These are phyloP conservation scores for Umimayanthus chanpuru DNA, from an alignment of 92 coral and sea anemone genomes.

Conservation along the genomic window DNA sequence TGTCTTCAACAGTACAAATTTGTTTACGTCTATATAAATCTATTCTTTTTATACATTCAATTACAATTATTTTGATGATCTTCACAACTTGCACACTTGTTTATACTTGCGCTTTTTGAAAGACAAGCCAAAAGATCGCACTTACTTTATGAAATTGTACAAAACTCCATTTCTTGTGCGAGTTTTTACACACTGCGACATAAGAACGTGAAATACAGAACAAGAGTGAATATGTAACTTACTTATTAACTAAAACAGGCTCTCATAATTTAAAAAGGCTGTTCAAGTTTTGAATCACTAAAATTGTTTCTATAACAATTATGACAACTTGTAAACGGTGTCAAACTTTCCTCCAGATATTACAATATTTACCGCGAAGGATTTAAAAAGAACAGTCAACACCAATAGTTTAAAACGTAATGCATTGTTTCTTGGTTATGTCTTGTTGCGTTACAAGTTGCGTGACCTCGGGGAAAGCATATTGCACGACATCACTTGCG, in stretches of 20 bases:
- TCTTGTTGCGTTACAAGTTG: too few species aligned
- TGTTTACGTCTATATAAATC: neutral
- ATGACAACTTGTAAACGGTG: too few species aligned
- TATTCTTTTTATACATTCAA: neutral
- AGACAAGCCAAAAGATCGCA: neutral
- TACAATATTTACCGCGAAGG: neutral
- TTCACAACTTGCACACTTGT: neutral
- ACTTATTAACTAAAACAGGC: neutral
- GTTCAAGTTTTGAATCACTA: neutral
- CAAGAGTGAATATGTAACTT: neutral
- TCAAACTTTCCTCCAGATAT: too few species aligned
- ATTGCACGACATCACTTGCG: neutral
- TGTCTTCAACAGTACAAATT: neutral
- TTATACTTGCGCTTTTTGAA: neutral
- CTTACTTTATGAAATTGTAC: neutral
- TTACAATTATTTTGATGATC: neutral
- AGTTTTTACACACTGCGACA: neutral
- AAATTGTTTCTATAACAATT: too few species aligned
- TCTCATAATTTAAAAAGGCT: neutral
- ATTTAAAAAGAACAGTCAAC: neutral
- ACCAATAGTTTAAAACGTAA: neutral
- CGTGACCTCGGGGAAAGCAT: neutral
- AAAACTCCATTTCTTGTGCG: neutral
- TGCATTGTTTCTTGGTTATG: neutral
- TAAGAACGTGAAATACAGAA: neutral